Percentiles rank a stretch among this genome's conserved stretches.
phyloP scores from a whole-genome alignment of 2,113 vertebrate species.

The Ageneiosus marmoratus region DNA sequence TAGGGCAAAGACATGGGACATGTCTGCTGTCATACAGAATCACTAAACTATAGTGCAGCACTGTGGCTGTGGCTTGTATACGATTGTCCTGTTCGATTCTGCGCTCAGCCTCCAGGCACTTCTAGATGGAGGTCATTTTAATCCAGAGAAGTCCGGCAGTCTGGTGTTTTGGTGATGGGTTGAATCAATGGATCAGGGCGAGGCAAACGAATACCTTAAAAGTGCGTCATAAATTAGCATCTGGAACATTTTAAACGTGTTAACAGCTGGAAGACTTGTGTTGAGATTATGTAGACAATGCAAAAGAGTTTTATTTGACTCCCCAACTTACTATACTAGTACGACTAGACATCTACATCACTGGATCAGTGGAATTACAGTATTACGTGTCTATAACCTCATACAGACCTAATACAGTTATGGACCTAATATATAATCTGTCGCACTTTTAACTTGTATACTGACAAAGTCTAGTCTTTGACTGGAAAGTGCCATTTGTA shows the following conservation, averaged over 20 bases:
- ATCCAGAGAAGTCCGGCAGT: background rate
- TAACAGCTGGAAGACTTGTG: background rate
- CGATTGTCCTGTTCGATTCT: background rate
- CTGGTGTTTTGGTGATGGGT: too few relatives aligned
- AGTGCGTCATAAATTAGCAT: background rate
- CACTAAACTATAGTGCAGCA: background rate
- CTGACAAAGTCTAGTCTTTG: background rate
- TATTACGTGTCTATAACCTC: too few relatives aligned
- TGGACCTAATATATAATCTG: background rate
- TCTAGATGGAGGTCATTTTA: slow-evolving; percentile 13
- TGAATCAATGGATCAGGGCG: background rate
- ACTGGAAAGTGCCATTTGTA: too few relatives aligned
- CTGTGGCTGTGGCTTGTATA: background rate
- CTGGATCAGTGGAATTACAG: too few relatives aligned
- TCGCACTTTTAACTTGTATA: too few relatives aligned
- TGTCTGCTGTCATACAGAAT: slow-evolving; percentile 6
- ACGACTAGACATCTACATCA: too few relatives aligned
- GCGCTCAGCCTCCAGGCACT: background rate
- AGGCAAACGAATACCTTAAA: background rate
- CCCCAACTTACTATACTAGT: too few relatives aligned
- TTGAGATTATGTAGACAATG: background rate
- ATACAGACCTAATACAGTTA: too few relatives aligned
- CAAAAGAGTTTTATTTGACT: too few relatives aligned
- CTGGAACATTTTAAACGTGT: background rate
- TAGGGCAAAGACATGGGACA: background rate